Evolutionary conservation across 2,113 vertebrate genomes (phyloP), one percentile per base, ranked within the genome.

Genomic region (Tautogolabrus adspersus): DNA sequence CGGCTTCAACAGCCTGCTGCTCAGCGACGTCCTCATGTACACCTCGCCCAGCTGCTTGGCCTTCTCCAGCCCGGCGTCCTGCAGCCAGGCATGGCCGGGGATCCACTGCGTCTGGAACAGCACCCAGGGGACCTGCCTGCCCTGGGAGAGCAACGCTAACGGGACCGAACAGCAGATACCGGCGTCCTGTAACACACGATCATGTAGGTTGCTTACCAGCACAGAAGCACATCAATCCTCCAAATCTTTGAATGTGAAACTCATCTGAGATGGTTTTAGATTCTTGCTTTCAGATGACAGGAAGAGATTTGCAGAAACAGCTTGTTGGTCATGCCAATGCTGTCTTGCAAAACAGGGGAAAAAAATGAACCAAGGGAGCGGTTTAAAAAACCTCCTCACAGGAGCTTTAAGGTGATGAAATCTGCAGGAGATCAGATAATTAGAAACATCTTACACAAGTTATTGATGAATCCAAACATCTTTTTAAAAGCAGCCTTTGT

Each of bases 1-100:
- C 9, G 98, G 98, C 46, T 99, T 99, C 91, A 99, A 99, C 91
- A 99, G 98, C 88, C 96, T 99, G 56, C 95, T 99, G 46, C 96
- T 98, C 69, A 95, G 95, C 0, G 98, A 99, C 74, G 78, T 99
- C 23, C 93, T 99, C 42, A 87, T 91, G 58, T 98, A 96, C 82
- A 96, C 96, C 0, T 95, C 96, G 0, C 94, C 95, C 65, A 94
- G 86, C 73, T 99, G 98, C 13, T 91, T 89, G 2, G 95, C 95
- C 1, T 95, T 96, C 69, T 78, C 8, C 46, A 93, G 77, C 0
- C 66, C 78, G 0, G 79, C 40, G 0, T 81, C 94, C 12, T 99
- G 18, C 55, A 10, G 47, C 30, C 87, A 81, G 26, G 95, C 95
- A 0, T 94, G 94, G 8, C 96, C 96, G 0, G 96, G 95, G 0